phyloP scores from a whole-genome alignment of 2,113 vertebrate species.

The Phodopus roborovskii region DNA sequence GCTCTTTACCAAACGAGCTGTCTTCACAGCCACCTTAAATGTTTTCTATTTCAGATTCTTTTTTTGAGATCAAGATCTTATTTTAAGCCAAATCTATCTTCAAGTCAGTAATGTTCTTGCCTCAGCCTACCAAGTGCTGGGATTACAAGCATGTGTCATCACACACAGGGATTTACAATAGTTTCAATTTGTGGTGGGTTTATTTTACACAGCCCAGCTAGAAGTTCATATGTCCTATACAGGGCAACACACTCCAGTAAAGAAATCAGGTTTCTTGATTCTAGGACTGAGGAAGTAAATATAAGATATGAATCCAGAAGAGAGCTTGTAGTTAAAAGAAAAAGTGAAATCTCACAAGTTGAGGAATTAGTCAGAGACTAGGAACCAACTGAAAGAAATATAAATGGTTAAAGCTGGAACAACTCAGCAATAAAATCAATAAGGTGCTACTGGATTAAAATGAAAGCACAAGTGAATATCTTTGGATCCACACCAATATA shows the following conservation, averaged over 20 bases:
- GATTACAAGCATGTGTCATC: neutral
- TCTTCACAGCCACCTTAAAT: neutral
- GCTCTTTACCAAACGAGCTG: neutral
- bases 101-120: neutral
- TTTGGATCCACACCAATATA: neutral
- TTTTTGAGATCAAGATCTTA: neutral
- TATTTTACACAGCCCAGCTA: too few relatives aligned
- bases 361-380: neutral
- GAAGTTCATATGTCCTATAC: neutral
- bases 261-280: neutral
- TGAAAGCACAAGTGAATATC: too few relatives aligned
- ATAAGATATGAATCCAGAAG: neutral
- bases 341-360: neutral
- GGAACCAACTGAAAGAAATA: neutral
- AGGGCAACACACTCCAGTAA: too few relatives aligned
- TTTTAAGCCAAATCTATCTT: neutral
- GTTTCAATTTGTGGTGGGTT: neutral
- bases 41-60: neutral
- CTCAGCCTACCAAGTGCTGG: neutral
- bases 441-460: neutral
- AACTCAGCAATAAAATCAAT: neutral
- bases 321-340: neutral
- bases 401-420: too few relatives aligned
- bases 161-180: neutral
- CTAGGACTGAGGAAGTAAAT: neutral